Conservation (phyloP, 2,888 invertebrate genomes). For the Ephialtes manifestator region DNA sequence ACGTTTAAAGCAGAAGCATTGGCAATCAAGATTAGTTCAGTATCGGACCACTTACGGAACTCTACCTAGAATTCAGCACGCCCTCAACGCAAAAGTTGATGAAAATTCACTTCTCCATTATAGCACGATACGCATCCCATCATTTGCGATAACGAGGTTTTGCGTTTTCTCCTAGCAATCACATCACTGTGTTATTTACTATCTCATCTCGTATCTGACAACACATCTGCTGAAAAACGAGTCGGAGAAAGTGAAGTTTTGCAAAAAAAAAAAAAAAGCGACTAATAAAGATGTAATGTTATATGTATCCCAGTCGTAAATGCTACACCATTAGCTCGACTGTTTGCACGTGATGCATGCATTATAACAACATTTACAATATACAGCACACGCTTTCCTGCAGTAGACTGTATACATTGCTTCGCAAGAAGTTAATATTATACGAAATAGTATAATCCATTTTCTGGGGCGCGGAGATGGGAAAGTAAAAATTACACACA, state of each 20-base stretch:
- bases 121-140: conserved; percentile 32
- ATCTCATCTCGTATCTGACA: not conserved
- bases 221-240: conserved; percentile 34
- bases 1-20: too few relatives aligned
- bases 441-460: conserved; percentile 51
- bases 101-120: not conserved
- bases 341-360: conserved; percentile 37
- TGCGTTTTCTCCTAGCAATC: conserved; percentile 22
- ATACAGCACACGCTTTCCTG: not conserved
- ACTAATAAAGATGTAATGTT: conserved; percentile 47
- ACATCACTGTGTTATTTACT: conserved; percentile 36
- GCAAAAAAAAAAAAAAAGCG: conserved; percentile 23
- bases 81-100: too few relatives aligned
- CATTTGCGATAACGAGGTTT: conserved; percentile 28
- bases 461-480: conserved; percentile 43
- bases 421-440: conserved; percentile 40
- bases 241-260: conserved; percentile 54
- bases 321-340: conserved; percentile 36
- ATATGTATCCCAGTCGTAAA: conserved; percentile 28
- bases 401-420: not conserved
- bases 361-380: not conserved
- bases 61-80: too few relatives aligned
- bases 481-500: conserved; percentile 51
- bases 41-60: too few relatives aligned
- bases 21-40: too few relatives aligned